phyloP scores from a whole-genome alignment of 2,888 invertebrate genomes.

The Tenthredo amoena region DNA sequence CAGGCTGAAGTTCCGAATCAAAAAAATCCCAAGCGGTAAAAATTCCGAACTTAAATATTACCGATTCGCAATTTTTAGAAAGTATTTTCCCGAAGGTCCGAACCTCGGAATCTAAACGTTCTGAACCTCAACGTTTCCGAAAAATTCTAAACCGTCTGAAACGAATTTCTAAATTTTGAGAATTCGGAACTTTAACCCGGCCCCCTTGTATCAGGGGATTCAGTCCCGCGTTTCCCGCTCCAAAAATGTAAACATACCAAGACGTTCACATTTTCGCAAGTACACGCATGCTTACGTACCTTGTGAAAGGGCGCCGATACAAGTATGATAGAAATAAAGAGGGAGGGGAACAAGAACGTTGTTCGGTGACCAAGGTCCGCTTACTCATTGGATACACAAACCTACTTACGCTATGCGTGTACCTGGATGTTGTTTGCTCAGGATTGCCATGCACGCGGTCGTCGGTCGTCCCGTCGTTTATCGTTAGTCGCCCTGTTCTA shows the following conservation, averaged over 20 bases:
- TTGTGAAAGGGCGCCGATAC: not conserved
- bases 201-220: not conserved
- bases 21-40: too few relatives aligned
- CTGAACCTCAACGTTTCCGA: not conserved
- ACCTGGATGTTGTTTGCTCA: slow-evolving; percentile 1
- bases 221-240: too few relatives aligned
- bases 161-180: too few relatives aligned
- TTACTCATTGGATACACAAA: not conserved
- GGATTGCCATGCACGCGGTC: not conserved
- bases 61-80: too few relatives aligned
- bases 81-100: too few relatives aligned
- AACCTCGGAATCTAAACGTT: too few relatives aligned
- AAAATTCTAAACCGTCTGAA: too few relatives aligned
- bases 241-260: not conserved
- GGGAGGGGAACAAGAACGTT: not conserved
- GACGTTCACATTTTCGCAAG: not conserved
- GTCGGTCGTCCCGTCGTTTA: not conserved
- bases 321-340: not conserved
- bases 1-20: too few relatives aligned
- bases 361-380: not conserved
- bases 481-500: not conserved
- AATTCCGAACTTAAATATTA: too few relatives aligned
- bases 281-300: not conserved
- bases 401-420: not conserved
- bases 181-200: too few relatives aligned